Base-by-base conservation (phyloP, 1,140 invertebrate species). In the Nasonia giraulti region DNA sequence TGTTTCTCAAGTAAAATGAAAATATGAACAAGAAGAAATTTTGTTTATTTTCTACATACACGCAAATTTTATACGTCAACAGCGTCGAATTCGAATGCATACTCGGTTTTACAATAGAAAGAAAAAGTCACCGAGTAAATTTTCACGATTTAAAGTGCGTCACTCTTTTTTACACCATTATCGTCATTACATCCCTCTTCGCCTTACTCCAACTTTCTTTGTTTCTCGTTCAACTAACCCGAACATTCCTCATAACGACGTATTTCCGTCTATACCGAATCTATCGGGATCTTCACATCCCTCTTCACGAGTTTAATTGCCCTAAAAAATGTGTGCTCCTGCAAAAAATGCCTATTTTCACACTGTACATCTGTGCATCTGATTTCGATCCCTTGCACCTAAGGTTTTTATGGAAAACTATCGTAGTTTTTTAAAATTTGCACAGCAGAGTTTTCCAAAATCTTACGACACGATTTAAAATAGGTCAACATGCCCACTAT, bases 61-160 rank as follows among this genome's bases (percentile, higher is more conserved):
- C 40, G 8, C 40, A 44, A 44, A 44, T 44, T 44, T 44, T 62
- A 17, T 62, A n/a, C 55, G 55, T n/a, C 55, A 62, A 37, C 33
- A 37, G 6, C 20, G 20, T 31, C 68, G 27, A 71, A 33, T 71
- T 71, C 12, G 68, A 71, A 71, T 71, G 68, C 68, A 71, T 71
- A 31, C 66, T 68, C 66, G 66, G 27, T 33, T 74, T 74, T 37
- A 75, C 73, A 44, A 78, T 78, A 62, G 76, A 62, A 78, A 37
- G 47, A 62, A 23, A 78, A 78, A 33, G 17, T 78, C 27, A 55
- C 44, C 17, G 5, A 20, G 50, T 78, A 78, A 50, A 78, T 14
- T 47, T 47, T 74, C 14, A 10, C 20, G 2, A 76, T 76, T 76
- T 10, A 44, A 78, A 78, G 47, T 76, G 76, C 47, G 27, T 62